Evolutionary conservation across 2,888 invertebrate species (phyloP).

Genomic region (Archips xylosteana): DNA sequence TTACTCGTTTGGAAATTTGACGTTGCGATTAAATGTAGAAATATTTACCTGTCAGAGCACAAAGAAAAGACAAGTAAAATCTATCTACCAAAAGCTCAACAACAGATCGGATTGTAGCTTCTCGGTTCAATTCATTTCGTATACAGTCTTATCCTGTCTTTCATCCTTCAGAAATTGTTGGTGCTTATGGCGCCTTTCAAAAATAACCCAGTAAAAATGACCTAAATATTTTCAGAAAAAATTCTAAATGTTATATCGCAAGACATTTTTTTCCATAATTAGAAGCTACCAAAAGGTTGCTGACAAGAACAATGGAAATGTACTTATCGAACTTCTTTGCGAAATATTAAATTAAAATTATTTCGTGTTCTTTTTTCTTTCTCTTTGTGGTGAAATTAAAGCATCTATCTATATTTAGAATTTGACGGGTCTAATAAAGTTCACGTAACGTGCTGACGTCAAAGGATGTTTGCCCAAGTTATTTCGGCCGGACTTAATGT

Average conservation of each 20-base stretch:
- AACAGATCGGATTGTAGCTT: not conserved
- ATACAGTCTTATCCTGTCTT: not conserved
- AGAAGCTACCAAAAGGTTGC: not conserved
- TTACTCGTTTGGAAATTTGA: not conserved
- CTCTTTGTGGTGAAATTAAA: constrained; percentile 13
- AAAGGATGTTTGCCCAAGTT: constrained; percentile 60
- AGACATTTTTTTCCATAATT: not conserved
- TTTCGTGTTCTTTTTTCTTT: not conserved
- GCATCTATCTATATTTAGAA: constrained; percentile 24
- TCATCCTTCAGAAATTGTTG: not conserved
- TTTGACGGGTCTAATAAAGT: constrained; percentile 30
- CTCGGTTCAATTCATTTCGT: too few species aligned
- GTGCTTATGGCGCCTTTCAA: too few species aligned
- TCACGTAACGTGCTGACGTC: constrained; percentile 57
- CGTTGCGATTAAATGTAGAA: not conserved
- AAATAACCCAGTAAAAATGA: not conserved
- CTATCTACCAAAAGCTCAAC: not conserved
- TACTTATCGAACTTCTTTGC: not conserved
- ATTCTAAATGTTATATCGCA: not conserved
- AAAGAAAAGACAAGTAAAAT: not conserved
- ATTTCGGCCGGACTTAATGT: constrained; percentile 53
- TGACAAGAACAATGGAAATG: not conserved
- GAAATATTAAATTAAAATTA: not conserved
- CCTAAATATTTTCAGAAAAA: not conserved
- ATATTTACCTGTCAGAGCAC: not conserved